phyloP scores from a whole-genome alignment of 2,888 invertebrate species.

The Idaea dimidiata region DNA sequence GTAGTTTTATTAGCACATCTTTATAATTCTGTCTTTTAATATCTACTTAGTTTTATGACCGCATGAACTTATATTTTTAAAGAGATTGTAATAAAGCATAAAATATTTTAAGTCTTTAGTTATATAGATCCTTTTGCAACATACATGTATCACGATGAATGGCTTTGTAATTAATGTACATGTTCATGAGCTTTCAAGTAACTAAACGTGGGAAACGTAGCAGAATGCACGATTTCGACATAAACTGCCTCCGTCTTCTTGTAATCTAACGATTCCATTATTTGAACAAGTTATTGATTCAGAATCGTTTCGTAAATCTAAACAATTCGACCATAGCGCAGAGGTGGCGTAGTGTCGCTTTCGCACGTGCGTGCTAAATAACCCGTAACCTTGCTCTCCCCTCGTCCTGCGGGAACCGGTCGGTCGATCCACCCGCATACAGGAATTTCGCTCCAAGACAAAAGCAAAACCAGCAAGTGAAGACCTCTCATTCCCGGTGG shows the following conservation, averaged over 20 bases:
- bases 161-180: not conserved
- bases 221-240: slow-evolving; percentile 17
- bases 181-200: slow-evolving; percentile 11
- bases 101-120: too few relatives aligned
- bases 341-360: slow-evolving; percentile 30
- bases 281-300: slow-evolving; percentile 2
- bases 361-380: slow-evolving; percentile 62
- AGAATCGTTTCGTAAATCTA: slow-evolving; percentile 20
- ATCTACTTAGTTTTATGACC: slow-evolving; percentile 7
- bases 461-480: slow-evolving; percentile 40
- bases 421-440: slow-evolving; percentile 55
- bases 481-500: slow-evolving; percentile 36
- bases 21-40: slow-evolving; percentile 8
- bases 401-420: slow-evolving; percentile 67
- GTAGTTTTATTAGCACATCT: not conserved
- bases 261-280: slow-evolving; percentile 6
- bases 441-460: slow-evolving; percentile 52
- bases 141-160: not conserved
- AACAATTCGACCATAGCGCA: slow-evolving; percentile 23
- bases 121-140: not conserved
- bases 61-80: not conserved
- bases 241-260: slow-evolving; percentile 8
- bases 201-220: slow-evolving; percentile 28
- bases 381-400: slow-evolving; percentile 68
- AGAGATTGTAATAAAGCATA: too few relatives aligned